These are phyloP conservation scores for Pocillopora verrucosa DNA, from an alignment of 64 coral and sea anemone species.

Conservation along the genomic window DNA sequence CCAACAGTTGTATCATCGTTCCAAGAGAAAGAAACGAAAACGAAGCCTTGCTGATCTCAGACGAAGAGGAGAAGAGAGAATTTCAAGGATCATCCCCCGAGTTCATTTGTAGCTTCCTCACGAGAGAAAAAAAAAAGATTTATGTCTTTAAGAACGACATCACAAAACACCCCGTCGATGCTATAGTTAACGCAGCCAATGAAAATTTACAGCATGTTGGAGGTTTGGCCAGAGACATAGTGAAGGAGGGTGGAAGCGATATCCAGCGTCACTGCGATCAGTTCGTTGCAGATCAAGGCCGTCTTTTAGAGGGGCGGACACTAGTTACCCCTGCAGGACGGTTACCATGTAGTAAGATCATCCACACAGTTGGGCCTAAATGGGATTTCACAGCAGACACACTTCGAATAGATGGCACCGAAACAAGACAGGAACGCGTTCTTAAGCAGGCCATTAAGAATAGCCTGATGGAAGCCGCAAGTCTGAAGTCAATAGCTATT, in stretches of 20 bases:
- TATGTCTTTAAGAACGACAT: constrained; percentile 40
- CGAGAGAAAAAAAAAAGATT: constrained; percentile 29
- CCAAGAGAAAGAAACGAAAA: background rate
- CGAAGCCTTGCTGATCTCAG: background rate
- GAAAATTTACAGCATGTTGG: constrained; percentile 28
- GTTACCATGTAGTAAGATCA: constrained; percentile 52
- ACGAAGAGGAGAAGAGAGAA: no score
- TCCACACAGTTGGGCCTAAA: constrained; percentile 60
- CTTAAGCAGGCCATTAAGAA: constrained; percentile 25
- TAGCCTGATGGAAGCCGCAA: constrained; percentile 49
- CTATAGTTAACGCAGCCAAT: constrained; percentile 76
- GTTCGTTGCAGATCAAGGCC: background rate
- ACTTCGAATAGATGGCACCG: background rate
- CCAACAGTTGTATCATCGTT: constrained; percentile 31
- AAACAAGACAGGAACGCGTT: background rate
- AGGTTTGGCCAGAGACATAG: constrained; percentile 44
- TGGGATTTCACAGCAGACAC: background rate
- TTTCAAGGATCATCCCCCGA: background rate
- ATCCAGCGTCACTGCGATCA: constrained; percentile 60
- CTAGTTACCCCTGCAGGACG: constrained; percentile 35
- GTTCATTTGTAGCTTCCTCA: constrained; percentile 53
- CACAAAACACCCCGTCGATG: constrained; percentile 62
- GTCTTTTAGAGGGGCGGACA: constrained; percentile 34
- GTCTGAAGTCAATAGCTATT: constrained; percentile 52
- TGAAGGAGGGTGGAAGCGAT: constrained; percentile 35